phyloP scores from a whole-genome alignment of 2,113 vertebrate species.

The Nothocercus nigrocapillus region DNA sequence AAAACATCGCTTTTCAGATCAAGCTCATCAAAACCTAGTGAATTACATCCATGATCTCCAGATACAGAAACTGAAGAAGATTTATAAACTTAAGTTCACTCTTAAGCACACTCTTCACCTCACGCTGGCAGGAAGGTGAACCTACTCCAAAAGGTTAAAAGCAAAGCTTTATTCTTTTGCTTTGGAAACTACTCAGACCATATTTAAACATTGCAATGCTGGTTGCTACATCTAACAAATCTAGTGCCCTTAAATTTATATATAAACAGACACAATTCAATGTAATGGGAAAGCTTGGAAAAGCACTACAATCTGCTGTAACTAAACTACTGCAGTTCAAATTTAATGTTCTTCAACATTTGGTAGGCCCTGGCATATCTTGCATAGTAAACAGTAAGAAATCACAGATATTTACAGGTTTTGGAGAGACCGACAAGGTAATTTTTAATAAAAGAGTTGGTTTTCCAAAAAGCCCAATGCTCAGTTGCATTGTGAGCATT shows the following conservation, averaged over 20 bases:
- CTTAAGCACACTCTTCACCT: not conserved
- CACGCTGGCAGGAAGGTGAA: not conserved
- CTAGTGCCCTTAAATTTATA: not conserved
- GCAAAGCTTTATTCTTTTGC: not conserved
- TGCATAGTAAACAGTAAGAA: not conserved
- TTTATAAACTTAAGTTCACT: not conserved
- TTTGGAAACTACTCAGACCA: not conserved
- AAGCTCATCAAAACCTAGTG: not conserved
- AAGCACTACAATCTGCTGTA: not conserved
- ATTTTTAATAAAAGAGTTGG: not conserved
- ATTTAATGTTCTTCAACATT: not conserved
- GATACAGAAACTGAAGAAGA: not conserved
- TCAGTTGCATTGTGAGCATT: not conserved
- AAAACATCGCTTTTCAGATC: not conserved
- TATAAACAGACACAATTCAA: not conserved
- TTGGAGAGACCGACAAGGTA: not conserved
- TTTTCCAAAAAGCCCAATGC: not conserved
- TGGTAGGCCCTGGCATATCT: not conserved
- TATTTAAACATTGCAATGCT: not conserved
- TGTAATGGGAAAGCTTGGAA: not conserved
- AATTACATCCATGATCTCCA: not conserved
- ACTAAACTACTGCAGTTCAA: not conserved
- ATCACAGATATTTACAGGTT: not conserved
- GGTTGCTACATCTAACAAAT: slow-evolving; percentile 10
- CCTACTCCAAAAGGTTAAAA: not conserved